A percentile compares a stretch with the other conserved stretches of the same genome.
These are phyloP conservation scores for Chrysolina americana DNA, from an alignment of 2,888 invertebrate genomes.

Conservation along the genomic window DNA sequence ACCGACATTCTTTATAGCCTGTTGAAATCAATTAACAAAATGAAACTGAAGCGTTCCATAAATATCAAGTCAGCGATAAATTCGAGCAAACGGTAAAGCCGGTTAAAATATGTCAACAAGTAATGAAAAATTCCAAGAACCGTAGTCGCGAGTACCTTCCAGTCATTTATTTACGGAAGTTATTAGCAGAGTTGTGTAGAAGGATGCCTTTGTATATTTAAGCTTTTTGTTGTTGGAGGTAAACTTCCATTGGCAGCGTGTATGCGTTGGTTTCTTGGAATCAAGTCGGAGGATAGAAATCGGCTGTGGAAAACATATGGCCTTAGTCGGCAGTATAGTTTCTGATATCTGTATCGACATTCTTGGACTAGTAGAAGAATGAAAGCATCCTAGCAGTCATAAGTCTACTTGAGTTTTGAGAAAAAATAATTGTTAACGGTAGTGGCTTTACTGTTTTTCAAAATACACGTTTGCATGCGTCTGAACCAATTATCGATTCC, in stretches of 20 bases:
- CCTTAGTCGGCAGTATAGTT: background rate
- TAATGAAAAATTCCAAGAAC: constrained; percentile 18
- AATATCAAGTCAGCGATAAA: constrained; percentile 5
- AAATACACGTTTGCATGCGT: too few relatives aligned
- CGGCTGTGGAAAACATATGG: background rate
- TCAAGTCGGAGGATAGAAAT: background rate
- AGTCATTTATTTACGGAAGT: constrained; percentile 20
- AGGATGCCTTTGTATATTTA: constrained; percentile 21
- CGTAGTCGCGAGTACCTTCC: constrained; percentile 12
- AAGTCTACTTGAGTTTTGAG: too few relatives aligned
- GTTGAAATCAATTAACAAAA: constrained; percentile 14
- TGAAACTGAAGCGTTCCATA: constrained; percentile 21
- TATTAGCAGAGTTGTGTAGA: constrained; percentile 15
- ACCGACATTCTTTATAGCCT: background rate
- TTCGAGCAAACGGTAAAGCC: constrained; percentile 17
- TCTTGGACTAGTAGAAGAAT: background rate
- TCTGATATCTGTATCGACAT: background rate
- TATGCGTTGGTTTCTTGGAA: constrained; percentile 7
- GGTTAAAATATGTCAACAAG: constrained; percentile 25
- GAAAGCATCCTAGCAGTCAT: too few relatives aligned
- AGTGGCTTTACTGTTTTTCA: too few relatives aligned
- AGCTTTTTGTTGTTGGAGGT: constrained; percentile 8
- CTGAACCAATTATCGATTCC: too few relatives aligned
- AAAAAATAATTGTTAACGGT: too few relatives aligned
- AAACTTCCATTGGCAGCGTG: background rate